phyloP scores from a whole-genome alignment of 2,888 invertebrate genomes.

The Cosmopolites sordidus region DNA sequence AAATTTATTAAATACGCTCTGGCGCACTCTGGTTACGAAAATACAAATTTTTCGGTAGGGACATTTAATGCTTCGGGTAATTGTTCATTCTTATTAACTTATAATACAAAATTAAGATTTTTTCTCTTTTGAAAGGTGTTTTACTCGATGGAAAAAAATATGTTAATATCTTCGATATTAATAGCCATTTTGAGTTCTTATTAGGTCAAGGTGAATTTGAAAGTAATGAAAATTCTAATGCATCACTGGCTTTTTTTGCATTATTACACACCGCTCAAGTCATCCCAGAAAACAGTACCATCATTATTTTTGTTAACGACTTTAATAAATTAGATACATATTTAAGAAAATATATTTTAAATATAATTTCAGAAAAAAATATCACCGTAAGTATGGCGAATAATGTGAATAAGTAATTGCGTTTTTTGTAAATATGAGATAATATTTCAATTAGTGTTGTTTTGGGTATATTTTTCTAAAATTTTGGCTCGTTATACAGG shows the following conservation, averaged over 20 bases:
- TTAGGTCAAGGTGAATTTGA: neutral
- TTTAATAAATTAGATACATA: constrained; percentile 54
- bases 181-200: neutral
- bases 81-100: constrained; percentile 9
- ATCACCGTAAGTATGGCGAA: constrained; percentile 48
- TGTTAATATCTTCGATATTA: neutral
- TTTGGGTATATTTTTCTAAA: no score
- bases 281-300: constrained; percentile 60
- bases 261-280: constrained; percentile 57
- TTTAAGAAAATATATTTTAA: constrained; percentile 48
- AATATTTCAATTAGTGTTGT: no score
- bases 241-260: constrained; percentile 57
- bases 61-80: constrained; percentile 42
- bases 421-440: no score
- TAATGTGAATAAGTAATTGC: no score
- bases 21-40: no score
- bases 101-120: neutral
- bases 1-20: constrained; percentile 27
- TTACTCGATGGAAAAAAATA: constrained; percentile 33
- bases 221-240: constrained; percentile 31
- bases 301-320: constrained; percentile 57
- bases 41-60: constrained; percentile 38
- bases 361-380: constrained; percentile 48
- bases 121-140: constrained; percentile 35
- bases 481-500: no score